Conservation (phyloP, 2,113 vertebrate genomes). For the Clarias batrachus region DNA sequence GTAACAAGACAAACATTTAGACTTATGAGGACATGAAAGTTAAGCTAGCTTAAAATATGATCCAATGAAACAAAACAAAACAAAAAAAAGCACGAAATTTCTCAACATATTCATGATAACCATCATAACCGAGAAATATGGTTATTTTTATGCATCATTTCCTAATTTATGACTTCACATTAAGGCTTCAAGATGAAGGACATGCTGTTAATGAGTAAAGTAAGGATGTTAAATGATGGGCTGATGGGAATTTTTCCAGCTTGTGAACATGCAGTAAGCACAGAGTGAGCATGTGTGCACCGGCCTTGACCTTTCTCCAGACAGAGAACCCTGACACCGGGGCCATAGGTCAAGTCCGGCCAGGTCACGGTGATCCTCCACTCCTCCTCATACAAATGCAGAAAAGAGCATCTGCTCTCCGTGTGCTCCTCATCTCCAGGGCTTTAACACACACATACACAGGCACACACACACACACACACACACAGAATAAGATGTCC, state of each 20-base stretch:
- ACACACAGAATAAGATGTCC: slow-evolving; percentile 17
- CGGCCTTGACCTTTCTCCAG: slow-evolving; percentile 55
- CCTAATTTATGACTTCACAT: neutral
- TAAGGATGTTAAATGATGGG: neutral
- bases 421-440: neutral
- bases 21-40: neutral
- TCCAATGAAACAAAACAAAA: neutral
- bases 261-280: slow-evolving; percentile 17
- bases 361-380: slow-evolving; percentile 57
- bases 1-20: neutral
- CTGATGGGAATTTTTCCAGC: neutral
- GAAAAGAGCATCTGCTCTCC: slow-evolving; percentile 69
- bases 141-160: neutral
- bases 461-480: slow-evolving; percentile 6
- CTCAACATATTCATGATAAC: neutral
- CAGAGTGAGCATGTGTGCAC: slow-evolving; percentile 44
- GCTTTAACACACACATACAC: slow-evolving; percentile 13
- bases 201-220: neutral
- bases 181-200: neutral
- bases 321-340: slow-evolving; percentile 55
- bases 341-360: slow-evolving; percentile 68
- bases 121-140: neutral
- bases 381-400: slow-evolving; percentile 64
- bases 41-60: neutral
- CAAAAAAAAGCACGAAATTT: neutral